phyloP scores from a whole-genome alignment of 2,113 vertebrate species.

The Thomomys bottae region DNA sequence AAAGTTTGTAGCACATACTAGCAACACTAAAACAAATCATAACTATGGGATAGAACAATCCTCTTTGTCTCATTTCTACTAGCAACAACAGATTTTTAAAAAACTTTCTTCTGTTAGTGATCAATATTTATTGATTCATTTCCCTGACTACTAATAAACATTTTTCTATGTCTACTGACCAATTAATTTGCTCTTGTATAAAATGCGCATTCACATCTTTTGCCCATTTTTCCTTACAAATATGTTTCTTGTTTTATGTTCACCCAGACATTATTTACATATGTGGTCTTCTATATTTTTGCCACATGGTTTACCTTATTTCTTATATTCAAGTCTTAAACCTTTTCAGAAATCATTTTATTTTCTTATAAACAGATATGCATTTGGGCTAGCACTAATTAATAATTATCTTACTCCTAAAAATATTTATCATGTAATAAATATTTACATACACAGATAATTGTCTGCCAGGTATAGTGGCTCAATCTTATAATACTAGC shows the following conservation, averaged over 20 bases:
- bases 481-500: too few species aligned
- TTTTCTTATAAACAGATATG: conserved; percentile 36
- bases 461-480: neutral
- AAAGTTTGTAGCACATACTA: neutral
- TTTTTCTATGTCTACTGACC: neutral
- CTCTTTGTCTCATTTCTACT: neutral
- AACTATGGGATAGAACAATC: neutral
- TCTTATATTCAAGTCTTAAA: neutral
- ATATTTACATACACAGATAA: conserved; percentile 10
- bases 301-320: neutral
- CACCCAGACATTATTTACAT: neutral
- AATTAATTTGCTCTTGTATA: conserved; percentile 38
- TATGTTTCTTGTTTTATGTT: neutral
- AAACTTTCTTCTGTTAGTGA: conserved; percentile 5
- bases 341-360: conserved; percentile 34
- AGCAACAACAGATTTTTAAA: neutral
- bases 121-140: conserved; percentile 42
- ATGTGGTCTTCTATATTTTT: neutral
- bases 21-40: neutral
- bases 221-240: neutral
- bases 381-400: neutral
- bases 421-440: neutral
- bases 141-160: conserved; percentile 42
- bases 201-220: neutral
- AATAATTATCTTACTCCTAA: neutral